Evolutionary conservation across 2,113 vertebrate species (phyloP), one percentile per base, ranked within the genome.

Genomic region (Nothocercus nigrocapillus): DNA sequence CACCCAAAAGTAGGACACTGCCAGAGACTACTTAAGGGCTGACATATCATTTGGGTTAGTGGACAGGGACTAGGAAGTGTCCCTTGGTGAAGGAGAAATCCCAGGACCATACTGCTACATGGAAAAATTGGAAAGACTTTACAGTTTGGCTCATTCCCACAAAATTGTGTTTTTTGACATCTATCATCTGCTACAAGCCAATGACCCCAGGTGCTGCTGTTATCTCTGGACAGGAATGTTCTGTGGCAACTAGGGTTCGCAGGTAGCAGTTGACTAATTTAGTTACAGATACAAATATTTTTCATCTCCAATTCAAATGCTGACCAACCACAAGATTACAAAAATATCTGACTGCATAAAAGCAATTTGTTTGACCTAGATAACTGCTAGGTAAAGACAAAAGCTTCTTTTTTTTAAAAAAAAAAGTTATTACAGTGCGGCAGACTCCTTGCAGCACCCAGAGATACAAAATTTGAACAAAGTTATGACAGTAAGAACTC

Each of bases 291-390:
- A 68, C 6, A 86, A 27, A 7, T 78, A 72, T 56, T 61, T 83
- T 90, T 66, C 7, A 9, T 66, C 27, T 90, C 66, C 68, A 68
- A 90, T 88, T 94, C 82, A 84, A 86, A 82, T 84, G 53, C 30
- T 79, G 32, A n/a, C 61, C 58, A 84, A 82, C n/a, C 74, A 58
- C 44, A 82, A 36, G 73, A 94, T 27, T 84, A 72, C 69, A 84
- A 34, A 53, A 11, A 20, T 49, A 38, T 72, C 77, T 79, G 53
- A 56, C 49, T 64, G 28, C 69, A 88, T 89, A 66, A 88, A 87
- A 76, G 81, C 73, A 92, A 53, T 22, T 58, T 44, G 14, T 86
- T 88, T 96, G 93, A 94, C 93, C 91, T 76, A 92, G 62, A 88
- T 82, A 91, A 77, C 54, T 79, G 78, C 70, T 72, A 49, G 49